A percentile compares a stretch with the other conserved stretches of the same genome.
These are phyloP conservation scores for Cirrhinus mrigala DNA, from an alignment of 2,797 vertebrate genomes.

Conservation along the genomic window DNA sequence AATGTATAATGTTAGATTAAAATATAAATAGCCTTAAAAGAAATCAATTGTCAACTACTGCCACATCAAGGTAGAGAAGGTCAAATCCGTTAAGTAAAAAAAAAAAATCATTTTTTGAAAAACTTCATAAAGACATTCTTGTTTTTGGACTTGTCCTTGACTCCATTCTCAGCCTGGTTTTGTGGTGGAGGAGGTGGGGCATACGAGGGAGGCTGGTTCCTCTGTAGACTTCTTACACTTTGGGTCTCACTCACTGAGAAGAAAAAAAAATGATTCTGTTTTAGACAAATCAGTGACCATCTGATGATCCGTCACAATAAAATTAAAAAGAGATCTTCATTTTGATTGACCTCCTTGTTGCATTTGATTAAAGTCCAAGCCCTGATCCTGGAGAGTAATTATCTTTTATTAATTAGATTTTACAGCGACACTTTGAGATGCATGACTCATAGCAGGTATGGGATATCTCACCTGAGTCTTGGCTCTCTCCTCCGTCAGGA, in stretches of 20 bases:
- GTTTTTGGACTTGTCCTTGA: constrained; percentile 68
- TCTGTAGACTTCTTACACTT: constrained; percentile 45
- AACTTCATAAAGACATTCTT: constrained; percentile 74
- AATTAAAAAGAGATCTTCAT: neutral
- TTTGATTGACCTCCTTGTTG: neutral
- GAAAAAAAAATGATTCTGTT: neutral
- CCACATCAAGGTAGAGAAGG: neutral
- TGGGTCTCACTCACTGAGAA: constrained; percentile 46
- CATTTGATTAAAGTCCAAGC: neutral
- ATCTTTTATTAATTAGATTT: neutral
- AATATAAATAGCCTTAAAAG: constrained; percentile 17
- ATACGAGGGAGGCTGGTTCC: constrained; percentile 34
- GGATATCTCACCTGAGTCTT: constrained; percentile 58
- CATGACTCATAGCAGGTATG: neutral
- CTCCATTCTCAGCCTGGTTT: constrained; percentile 44
- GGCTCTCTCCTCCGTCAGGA: constrained; percentile 59
- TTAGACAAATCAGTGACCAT: neutral
- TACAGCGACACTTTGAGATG: neutral
- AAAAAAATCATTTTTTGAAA: constrained; percentile 74
- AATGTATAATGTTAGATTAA: neutral
- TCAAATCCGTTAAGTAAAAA: neutral
- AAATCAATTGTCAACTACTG: neutral
- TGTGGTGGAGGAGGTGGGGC: constrained; percentile 49
- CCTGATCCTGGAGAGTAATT: neutral
- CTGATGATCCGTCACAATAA: neutral